Evolutionary conservation across 2,797 vertebrate genomes (phyloP).

Genomic region (Chrosomus eos): DNA sequence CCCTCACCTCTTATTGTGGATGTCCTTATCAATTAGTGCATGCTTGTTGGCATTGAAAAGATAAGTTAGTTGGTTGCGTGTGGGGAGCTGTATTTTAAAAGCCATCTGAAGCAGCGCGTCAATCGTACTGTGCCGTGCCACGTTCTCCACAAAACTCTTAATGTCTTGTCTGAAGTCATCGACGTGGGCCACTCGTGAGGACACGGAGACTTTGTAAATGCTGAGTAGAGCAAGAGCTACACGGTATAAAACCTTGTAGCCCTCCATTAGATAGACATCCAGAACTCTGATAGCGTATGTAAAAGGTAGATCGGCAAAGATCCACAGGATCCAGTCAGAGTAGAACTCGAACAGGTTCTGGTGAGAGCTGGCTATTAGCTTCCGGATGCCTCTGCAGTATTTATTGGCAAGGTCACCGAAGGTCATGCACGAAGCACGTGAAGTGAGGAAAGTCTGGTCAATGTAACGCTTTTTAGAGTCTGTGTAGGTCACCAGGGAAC

Average conservation of each 20-base stretch:
- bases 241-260: constrained; percentile 90
- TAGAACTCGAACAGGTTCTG: constrained; percentile 88
- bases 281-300: constrained; percentile 83
- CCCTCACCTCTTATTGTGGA: constrained; percentile 82
- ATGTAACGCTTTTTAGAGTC: constrained; percentile 84
- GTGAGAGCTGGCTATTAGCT: constrained; percentile 81
- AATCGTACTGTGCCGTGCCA: constrained; percentile 70
- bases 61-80: constrained; percentile 85
- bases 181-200: constrained; percentile 76
- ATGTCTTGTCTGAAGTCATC: constrained; percentile 81
- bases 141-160: constrained; percentile 80
- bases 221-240: constrained; percentile 84
- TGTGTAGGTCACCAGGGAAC: constrained; percentile 80
- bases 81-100: constrained; percentile 83
- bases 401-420: constrained; percentile 89
- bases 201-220: constrained; percentile 81
- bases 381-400: constrained; percentile 87
- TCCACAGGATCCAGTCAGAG: constrained; percentile 88
- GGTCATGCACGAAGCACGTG: constrained; percentile 87
- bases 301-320: constrained; percentile 88
- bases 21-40: constrained; percentile 80
- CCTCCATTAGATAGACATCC: constrained; percentile 86
- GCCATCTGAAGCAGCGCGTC: constrained; percentile 83
- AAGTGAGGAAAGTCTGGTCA: constrained; percentile 85
- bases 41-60: constrained; percentile 87